Percentiles rank a stretch among this genome's conserved stretches.
phyloP scores from a whole-genome alignment of 1,140 invertebrate species.

The Drosophila sp. region DNA sequence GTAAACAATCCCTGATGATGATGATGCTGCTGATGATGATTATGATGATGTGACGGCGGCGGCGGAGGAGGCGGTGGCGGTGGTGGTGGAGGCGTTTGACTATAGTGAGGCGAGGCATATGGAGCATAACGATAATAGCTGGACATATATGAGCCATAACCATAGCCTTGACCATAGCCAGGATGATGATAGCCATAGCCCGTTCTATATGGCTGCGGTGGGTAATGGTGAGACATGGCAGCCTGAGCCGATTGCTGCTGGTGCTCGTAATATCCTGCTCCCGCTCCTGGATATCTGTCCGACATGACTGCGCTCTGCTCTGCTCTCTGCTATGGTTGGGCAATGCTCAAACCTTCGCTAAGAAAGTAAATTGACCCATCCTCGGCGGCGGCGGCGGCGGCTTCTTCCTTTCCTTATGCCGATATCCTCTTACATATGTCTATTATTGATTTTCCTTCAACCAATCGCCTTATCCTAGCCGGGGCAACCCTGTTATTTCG shows the following conservation, averaged over 20 bases:
- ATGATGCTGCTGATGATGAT: conserved; percentile 36
- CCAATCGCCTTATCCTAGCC: conserved; percentile 16
- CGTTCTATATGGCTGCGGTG: conserved; percentile 50
- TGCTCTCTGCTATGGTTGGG: neutral
- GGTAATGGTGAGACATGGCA: conserved; percentile 66
- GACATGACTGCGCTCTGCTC: conserved; percentile 26
- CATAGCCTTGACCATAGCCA: conserved; percentile 53
- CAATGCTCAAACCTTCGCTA: conserved; percentile 31
- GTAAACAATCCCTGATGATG: conserved; percentile 66
- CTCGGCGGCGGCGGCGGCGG: conserved; percentile 16
- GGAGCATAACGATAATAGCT: conserved; percentile 72
- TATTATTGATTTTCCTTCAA: conserved; percentile 67
- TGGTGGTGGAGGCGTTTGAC: conserved; percentile 12
- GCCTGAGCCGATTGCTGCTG: conserved; percentile 25
- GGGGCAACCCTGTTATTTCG: conserved; percentile 26
- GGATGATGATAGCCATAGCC: conserved; percentile 52
- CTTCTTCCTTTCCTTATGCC: conserved; percentile 43
- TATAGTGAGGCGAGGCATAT: conserved; percentile 72
- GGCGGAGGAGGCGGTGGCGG: neutral
- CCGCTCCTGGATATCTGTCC: conserved; percentile 56
- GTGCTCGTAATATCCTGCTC: conserved; percentile 69
- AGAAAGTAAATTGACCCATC: conserved; percentile 52
- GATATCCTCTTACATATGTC: conserved; percentile 71
- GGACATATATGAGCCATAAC: conserved; percentile 64
- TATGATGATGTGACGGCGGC: conserved; percentile 21